A percentile compares a stretch with the other conserved stretches of the same genome.
Evolutionary conservation across 1,140 invertebrate species (phyloP).

Genomic region (Drosophila lacertosa): DNA sequence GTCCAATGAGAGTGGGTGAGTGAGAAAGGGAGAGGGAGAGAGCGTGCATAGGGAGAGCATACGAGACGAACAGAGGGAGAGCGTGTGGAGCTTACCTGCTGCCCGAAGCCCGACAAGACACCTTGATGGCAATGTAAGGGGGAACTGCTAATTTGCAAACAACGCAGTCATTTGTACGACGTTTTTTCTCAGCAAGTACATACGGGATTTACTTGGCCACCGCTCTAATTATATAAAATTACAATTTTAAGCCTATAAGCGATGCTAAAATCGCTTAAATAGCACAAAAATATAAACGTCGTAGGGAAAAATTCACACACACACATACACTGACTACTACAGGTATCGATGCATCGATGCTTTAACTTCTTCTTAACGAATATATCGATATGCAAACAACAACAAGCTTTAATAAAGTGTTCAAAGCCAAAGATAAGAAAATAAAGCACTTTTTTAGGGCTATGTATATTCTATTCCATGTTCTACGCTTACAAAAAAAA

Average conservation of each 20-base stretch:
- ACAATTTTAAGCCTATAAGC: conserved; percentile 15
- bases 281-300: conserved; percentile 44
- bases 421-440: too few species aligned
- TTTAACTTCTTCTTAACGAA: neutral
- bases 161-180: conserved; percentile 32
- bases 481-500: too few species aligned
- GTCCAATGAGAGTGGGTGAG: neutral
- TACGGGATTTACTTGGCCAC: neutral
- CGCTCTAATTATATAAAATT: conserved; percentile 28
- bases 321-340: conserved; percentile 36
- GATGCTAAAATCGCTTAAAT: conserved; percentile 25
- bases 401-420: too few species aligned
- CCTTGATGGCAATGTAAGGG: conserved; percentile 34
- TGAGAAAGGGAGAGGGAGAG: conserved; percentile 15
- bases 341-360: conserved; percentile 28
- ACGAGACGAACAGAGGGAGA: conserved; percentile 22
- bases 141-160: conserved; percentile 42
- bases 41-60: conserved; percentile 9
- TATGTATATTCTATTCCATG: too few species aligned
- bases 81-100: conserved; percentile 41
- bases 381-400: conserved; percentile 21
- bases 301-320: conserved; percentile 52
- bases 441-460: too few species aligned
- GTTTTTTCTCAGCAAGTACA: conserved; percentile 18
- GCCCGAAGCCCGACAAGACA: conserved; percentile 50